phyloP scores from a whole-genome alignment of 2,113 vertebrate genomes.

The Peromyscus polionotus region DNA sequence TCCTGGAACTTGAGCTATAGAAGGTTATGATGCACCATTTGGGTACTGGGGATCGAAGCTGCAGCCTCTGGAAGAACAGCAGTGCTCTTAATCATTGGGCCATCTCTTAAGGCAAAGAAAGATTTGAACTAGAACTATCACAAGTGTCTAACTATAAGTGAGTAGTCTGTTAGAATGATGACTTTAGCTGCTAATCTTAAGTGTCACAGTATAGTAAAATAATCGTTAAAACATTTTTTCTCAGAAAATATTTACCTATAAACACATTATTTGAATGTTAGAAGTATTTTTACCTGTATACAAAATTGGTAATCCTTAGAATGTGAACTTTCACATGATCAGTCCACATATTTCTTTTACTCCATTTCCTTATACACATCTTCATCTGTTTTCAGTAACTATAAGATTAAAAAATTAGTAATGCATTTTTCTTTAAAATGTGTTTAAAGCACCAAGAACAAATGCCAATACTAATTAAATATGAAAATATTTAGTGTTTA shows the following conservation, averaged over 20 bases:
- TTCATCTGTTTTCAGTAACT: not conserved
- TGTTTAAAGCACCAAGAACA: not conserved
- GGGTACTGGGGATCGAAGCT: not conserved
- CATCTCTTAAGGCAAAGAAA: not conserved
- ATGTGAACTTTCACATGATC: constrained; percentile 1
- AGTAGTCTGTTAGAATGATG: not conserved
- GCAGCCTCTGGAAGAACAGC: not conserved
- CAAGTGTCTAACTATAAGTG: not conserved
- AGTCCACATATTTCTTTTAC: not conserved
- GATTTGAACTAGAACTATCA: not conserved
- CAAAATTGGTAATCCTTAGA: not conserved
- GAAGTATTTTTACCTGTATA: not conserved
- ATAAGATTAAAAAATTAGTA: not conserved
- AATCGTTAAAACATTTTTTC: not conserved
- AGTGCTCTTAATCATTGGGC: not conserved
- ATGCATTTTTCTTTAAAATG: not conserved
- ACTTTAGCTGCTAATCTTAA: not conserved
- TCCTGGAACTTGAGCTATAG: not conserved
- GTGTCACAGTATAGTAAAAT: not conserved
- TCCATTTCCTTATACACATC: constrained; percentile 29
- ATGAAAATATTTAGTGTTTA: not conserved
- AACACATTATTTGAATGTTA: not conserved
- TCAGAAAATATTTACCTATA: not conserved
- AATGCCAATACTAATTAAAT: constrained; percentile 14
- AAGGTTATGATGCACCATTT: not conserved